Percentiles rank a stretch among this genome's conserved stretches.
Conservation (phyloP, 2,797 vertebrate species). For the Tangara arthus region DNA sequence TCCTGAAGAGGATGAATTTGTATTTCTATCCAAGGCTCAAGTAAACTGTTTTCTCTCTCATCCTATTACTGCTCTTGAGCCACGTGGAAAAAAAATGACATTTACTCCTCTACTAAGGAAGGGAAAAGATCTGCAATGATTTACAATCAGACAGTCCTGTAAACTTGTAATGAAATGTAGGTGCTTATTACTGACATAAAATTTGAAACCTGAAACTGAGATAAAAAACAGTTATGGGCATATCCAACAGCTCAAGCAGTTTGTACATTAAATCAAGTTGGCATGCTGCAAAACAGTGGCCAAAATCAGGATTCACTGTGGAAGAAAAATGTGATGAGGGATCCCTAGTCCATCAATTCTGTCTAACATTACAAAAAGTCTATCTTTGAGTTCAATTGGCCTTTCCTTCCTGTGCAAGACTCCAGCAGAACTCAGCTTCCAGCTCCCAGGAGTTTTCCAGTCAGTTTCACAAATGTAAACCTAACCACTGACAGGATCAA, state of each 20-base stretch:
- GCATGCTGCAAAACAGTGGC: neutral
- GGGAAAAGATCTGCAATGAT: neutral
- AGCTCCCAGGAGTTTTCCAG: neutral
- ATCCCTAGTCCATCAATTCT: slow-evolving; percentile 62
- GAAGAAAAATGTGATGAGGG: slow-evolving; percentile 39
- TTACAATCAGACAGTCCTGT: neutral
- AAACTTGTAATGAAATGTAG: slow-evolving; percentile 33
- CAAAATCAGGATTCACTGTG: slow-evolving; percentile 40
- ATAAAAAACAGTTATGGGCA: neutral
- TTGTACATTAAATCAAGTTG: slow-evolving; percentile 53
- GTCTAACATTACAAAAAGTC: neutral
- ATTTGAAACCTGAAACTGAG: slow-evolving; percentile 23
- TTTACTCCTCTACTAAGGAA: neutral
- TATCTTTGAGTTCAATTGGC: neutral
- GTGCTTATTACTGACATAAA: slow-evolving; percentile 38
- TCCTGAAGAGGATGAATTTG: slow-evolving; percentile 1
- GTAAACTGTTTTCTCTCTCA: neutral
- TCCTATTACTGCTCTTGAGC: neutral
- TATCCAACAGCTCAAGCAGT: slow-evolving; percentile 1
- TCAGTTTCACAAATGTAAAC: neutral
- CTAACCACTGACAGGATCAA: neutral
- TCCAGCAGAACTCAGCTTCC: neutral
- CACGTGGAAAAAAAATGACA: neutral
- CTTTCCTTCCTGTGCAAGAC: neutral
- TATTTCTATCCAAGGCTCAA: neutral